Base-by-base conservation (phyloP, 2,113 vertebrate genomes). In the Hylia prasina region DNA sequence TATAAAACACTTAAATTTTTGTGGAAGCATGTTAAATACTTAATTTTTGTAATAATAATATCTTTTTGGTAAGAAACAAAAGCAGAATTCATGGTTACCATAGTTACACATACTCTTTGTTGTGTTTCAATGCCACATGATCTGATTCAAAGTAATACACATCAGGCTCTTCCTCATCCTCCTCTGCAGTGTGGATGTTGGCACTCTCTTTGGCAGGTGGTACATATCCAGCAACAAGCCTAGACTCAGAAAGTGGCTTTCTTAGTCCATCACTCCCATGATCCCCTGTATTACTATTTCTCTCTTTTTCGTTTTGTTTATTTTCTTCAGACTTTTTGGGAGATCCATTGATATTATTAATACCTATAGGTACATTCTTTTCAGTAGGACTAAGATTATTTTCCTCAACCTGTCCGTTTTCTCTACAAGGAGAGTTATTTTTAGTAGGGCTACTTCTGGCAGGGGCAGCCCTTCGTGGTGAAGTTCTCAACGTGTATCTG, bases 111-210 rank as follows among this genome's bases (percentile, higher is more conserved):
- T 99, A 99, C 99, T 99, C 99, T 99, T 99, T 99, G 99, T 99
- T 99, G 98, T 99, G 99, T 99, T 99, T 99, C 97, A 99, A 98
- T 97, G 99, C 99, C 99, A 99, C 98, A 98, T 99, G 99, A 98
- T 99, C 99, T 68, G 99, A 99, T 98, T 99, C 99, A 98, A 99
- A 99, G 98, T 99, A 99, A 98, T 99, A 99, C 92, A 99, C 99
- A 93, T 99, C 99, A 83, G 99, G 99, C 85, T 99, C 99, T 95
- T 99, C 99, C 82, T 99, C 99, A 40, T 99, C 99, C 45, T 99
- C 98, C 82, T 99, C 99, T 65, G 99, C 98, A 94, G 98, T 96
- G 93, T 71, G 98, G 93, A 76, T 97, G 97, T 93, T 98, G 98
- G 98, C 97, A 94, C 97, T 98, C 94, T 99, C 98, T 98, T 98